These are phyloP conservation scores for Formica exsecta DNA, from an alignment of 1,140 invertebrate species.

Conservation along the genomic window DNA sequence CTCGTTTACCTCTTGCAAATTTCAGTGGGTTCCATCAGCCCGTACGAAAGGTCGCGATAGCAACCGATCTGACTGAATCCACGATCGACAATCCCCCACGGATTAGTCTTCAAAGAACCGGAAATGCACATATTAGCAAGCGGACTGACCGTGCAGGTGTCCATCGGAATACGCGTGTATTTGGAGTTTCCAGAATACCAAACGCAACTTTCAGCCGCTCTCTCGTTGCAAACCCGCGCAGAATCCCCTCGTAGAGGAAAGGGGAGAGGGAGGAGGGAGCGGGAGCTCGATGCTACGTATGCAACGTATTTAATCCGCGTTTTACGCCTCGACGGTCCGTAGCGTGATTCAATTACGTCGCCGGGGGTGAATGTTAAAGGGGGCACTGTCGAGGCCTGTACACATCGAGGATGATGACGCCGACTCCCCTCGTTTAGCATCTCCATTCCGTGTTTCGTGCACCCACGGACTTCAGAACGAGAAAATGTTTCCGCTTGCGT, in stretches of 20 bases:
- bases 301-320: conserved; percentile 77
- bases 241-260: conserved; percentile 2
- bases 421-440: conserved; percentile 32
- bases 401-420: conserved; percentile 66
- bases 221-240: conserved; percentile 24
- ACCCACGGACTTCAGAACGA: conserved; percentile 33
- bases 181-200: conserved; percentile 2
- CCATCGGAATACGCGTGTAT: conserved; percentile 16
- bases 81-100: conserved; percentile 22
- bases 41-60: conserved; percentile 22
- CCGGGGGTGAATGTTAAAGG: conserved; percentile 53
- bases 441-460: not conserved
- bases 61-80: conserved; percentile 17
- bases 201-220: conserved; percentile 11
- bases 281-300: conserved; percentile 65
- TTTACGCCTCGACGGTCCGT: conserved; percentile 70
- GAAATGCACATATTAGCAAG: conserved; percentile 59
- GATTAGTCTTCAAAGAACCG: conserved; percentile 58
- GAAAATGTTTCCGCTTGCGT: conserved; percentile 55
- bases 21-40: not conserved
- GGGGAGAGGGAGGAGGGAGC: not conserved
- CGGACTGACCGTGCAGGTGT: conserved; percentile 9
- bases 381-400: conserved; percentile 57
- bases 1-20: conserved; percentile 32
- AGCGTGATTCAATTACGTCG: conserved; percentile 77